These are phyloP conservation scores for Spodoptera frugiperda DNA, from an alignment of 1,140 invertebrate species.

Conservation along the genomic window DNA sequence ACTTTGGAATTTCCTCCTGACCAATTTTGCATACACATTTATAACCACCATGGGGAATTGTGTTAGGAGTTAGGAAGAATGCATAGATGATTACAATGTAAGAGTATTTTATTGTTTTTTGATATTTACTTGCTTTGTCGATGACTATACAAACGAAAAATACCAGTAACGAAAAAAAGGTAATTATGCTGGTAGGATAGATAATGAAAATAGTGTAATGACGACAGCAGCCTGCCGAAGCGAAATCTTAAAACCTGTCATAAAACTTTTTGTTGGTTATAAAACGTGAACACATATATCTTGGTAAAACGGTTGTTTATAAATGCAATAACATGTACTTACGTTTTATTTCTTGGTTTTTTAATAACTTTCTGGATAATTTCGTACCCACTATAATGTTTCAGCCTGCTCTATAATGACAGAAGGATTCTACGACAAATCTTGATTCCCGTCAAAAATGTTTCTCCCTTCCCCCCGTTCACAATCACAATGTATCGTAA, in stretches of 20 bases:
- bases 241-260: neutral
- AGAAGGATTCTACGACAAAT: slow-evolving; percentile 4
- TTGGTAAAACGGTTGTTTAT: neutral
- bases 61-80: no score
- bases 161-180: no score
- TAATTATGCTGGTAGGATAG: no score
- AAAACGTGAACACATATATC: slow-evolving; percentile 43
- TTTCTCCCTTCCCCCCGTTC: neutral
- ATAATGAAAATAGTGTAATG: slow-evolving; percentile 15
- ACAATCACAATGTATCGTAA: no score
- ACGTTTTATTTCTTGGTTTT: slow-evolving; percentile 1
- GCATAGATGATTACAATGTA: neutral
- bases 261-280: slow-evolving; percentile 48
- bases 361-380: neutral
- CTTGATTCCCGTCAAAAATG: slow-evolving; percentile 7
- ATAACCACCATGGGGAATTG: no score
- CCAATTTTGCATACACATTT: no score
- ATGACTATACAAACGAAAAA: no score
- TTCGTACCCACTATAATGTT: neutral
- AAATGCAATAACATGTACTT: slow-evolving; percentile 2
- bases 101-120: neutral
- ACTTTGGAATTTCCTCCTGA: no score
- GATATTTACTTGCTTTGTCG: no score
- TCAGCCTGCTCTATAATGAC: neutral
- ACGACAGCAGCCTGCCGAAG: slow-evolving; percentile 36